phyloP scores from a whole-genome alignment of 2,888 invertebrate genomes.

The Thecocarcelia acutangulata region DNA sequence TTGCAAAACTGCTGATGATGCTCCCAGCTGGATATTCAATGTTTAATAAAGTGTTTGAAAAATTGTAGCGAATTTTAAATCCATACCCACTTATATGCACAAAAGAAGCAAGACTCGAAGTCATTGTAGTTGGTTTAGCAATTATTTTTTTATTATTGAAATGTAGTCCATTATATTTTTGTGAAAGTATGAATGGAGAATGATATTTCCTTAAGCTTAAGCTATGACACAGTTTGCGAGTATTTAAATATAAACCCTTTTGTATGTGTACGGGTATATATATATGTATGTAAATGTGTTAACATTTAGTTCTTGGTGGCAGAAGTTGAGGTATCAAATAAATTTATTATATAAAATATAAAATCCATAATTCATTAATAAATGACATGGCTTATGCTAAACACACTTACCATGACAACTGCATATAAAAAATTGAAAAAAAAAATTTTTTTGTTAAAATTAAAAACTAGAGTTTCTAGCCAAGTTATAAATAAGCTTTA shows the following conservation, averaged over 20 bases:
- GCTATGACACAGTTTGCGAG: conserved; percentile 27
- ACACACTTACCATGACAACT: conserved; percentile 13
- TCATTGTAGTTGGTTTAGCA: conserved; percentile 55
- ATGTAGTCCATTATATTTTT: conserved; percentile 37
- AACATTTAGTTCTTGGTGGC: conserved; percentile 1
- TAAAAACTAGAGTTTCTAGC: too few relatives aligned
- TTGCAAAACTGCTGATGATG: conserved; percentile 29
- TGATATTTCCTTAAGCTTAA: conserved; percentile 54
- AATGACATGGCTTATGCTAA: conserved; percentile 11
- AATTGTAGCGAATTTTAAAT: conserved; percentile 21
- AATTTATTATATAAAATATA: conserved; percentile 18
- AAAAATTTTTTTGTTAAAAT: background rate
- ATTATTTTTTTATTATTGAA: conserved; percentile 59
- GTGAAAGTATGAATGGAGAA: conserved; percentile 31
- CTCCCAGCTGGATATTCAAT: conserved; percentile 55
- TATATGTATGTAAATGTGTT: conserved; percentile 3
- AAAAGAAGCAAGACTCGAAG: conserved; percentile 11
- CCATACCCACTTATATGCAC: background rate
- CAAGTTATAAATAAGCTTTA: too few relatives aligned
- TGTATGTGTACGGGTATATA: background rate
- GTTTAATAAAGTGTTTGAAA: background rate
- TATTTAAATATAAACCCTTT: conserved; percentile 23
- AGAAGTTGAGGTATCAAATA: conserved; percentile 24
- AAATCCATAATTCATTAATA: conserved; percentile 23
- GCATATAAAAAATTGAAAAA: background rate